Conservation (phyloP, 2,888 invertebrate species). For the Euplagia quadripunctaria region DNA sequence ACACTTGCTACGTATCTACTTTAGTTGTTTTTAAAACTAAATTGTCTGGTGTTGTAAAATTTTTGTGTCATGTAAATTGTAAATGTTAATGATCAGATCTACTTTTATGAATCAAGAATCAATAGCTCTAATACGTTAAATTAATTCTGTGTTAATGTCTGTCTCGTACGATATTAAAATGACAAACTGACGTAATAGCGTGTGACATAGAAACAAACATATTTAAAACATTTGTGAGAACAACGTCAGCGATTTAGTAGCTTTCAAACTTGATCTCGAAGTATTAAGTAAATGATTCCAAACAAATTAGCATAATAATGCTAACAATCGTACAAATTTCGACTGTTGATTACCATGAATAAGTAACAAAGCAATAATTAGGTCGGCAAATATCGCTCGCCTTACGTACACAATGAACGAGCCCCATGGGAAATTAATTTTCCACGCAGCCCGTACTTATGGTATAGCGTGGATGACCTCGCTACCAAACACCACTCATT, state of each 20-base stretch:
- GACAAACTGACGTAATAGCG: neutral
- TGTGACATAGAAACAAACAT: neutral
- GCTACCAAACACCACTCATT: constrained; percentile 29
- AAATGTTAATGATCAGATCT: neutral
- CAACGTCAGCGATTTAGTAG: neutral
- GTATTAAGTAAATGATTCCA: constrained; percentile 23
- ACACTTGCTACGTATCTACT: constrained; percentile 20
- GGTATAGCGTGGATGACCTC: constrained; percentile 39
- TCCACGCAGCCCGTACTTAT: constrained; percentile 31
- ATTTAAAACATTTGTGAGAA: neutral
- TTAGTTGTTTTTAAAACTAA: neutral
- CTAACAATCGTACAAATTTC: constrained; percentile 56
- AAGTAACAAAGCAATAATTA: constrained; percentile 62
- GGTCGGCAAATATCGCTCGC: constrained; percentile 55
- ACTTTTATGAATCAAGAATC: neutral
- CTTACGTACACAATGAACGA: constrained; percentile 41
- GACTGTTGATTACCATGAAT: constrained; percentile 57
- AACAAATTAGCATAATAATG: constrained; percentile 43
- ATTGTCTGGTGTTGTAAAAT: neutral
- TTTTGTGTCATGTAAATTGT: neutral
- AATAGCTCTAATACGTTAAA: neutral
- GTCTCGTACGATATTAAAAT: neutral
- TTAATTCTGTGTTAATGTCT: neutral
- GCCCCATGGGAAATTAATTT: constrained; percentile 59
- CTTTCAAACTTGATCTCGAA: neutral